Evolutionary conservation across 2,888 invertebrate genomes (phyloP), one percentile per base, ranked within the genome.

Genomic region (Chrysotoxum bicinctum): DNA sequence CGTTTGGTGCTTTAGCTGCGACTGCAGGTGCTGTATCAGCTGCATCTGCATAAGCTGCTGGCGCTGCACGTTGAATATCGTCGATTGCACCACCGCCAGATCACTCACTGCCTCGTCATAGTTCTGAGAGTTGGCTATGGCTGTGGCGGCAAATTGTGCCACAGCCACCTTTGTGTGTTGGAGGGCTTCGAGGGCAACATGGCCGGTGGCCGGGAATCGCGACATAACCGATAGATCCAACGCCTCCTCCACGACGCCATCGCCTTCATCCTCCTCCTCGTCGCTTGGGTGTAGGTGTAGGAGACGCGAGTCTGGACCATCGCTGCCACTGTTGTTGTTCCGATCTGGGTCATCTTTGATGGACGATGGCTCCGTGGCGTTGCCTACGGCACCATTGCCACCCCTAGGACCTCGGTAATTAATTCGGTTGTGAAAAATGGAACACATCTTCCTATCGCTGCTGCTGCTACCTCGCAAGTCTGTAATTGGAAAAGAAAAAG

Each of bases 11-110:
- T 90, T 90, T 87, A 98, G 93, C 92, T 98, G 98, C 89, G 96
- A 97, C 93, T 98, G 98, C 88, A 98, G 93, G 91, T 98, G 98
- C 90, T 97, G 97, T 90, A 99, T 98, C 90, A 98, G 93, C 93
- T 98, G 98, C 89, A 98, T 93, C 93, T 98, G 98, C 92, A 98
- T 95, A 89, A 98, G 95, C 94, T 98, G 98, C 93, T 98, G 98
- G 90, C 98, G 97, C 92, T 98, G 98, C 88, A 98, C 93, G 69
- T 97, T 97, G 92, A 97, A 98, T 87, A 98, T 93, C n/a, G 98
- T 97, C 86, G 96, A 96, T 91, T 98, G 98, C 88, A 98, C 93
- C 80, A 97, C 95, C 66, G 97, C 97, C 87, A 98, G 93, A 90
- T 98, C 97, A 90, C 96, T 97, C 88, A 96, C 93, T 19, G 96